Evolutionary conservation across 2,797 vertebrate species (phyloP), one percentile per base, ranked within the genome.

Genomic region (Sebastes elongatus): DNA sequence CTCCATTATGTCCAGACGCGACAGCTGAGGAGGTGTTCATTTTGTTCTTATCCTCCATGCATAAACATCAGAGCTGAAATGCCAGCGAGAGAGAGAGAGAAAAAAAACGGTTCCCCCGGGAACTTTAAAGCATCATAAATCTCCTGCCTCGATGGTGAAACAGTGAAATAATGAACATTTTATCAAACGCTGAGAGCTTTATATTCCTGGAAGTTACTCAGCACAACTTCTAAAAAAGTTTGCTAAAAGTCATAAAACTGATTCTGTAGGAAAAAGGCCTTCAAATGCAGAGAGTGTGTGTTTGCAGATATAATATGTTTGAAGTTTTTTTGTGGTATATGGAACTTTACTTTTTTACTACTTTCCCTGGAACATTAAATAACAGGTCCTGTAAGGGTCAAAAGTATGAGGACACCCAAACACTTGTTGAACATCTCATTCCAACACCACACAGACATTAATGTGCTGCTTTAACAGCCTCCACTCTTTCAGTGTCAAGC

Each of bases 101-200:
- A 30, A n/a, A 38, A 56, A 65, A 28, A n/a, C 27, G 9, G 20
- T 28, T 70, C 79, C 86, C 73, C 49, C 3, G 33, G 78, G 81
- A 82, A 72, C 88, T 85, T 90, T 83, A 83, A 75, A 86, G 85
- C 32, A 2, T 81, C 90, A 80, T 86, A 88, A 86, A 91, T 86
- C 84, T 80, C 59, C 66, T 0, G 86, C 64, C 76, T 84, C 46
- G 2, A 75, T 28, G 18, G 78, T 49, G 87, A 89, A 87, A 82
- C 81, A 11, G 80, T 72, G 86, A 80, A 85, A 90, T 86, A 87
- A 90, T 83, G 76, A 87, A 86, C 77, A 61, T 89, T 91, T 90
- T 52, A 88, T 88, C 84, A 87, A 78, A 89, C 22, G n/a, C 69
- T 11, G 62, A 68, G 71, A 80, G 80, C 53, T 89, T 89, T 86